These are phyloP conservation scores for Stichopus chloronotus DNA, from an alignment of 35 echinoderm and acorn worm genomes.

Conservation along the genomic window DNA sequence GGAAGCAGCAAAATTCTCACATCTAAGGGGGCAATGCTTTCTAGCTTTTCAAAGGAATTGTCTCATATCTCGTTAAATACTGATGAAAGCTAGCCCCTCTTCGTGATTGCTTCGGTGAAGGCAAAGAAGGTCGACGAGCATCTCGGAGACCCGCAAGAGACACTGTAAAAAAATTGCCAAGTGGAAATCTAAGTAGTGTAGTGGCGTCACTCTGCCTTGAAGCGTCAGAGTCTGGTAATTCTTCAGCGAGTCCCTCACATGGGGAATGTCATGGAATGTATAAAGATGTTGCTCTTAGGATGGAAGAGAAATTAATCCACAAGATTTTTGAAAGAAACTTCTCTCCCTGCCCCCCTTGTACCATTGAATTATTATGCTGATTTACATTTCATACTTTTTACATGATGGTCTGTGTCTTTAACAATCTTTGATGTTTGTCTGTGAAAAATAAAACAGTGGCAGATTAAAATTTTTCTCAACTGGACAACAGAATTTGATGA, in stretches of 20 bases:
- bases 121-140: background rate
- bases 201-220: background rate
- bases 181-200: background rate
- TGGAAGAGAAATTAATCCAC: no score
- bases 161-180: background rate
- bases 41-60: background rate
- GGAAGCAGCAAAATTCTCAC: background rate
- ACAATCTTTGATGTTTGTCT: no score
- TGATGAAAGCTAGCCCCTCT: background rate
- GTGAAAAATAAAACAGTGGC: no score
- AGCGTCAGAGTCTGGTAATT: no score
- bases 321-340: no score
- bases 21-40: background rate
- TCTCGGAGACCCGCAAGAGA: background rate
- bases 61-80: background rate
- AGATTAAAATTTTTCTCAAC: no score
- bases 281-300: no score
- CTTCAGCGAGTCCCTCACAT: background rate
- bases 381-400: no score
- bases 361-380: no score
- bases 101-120: background rate
- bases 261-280: background rate
- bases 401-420: no score
- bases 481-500: no score
- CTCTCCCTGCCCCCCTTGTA: no score